These are phyloP conservation scores for Nephrocerus scutellatus DNA, from an alignment of 2,888 invertebrate species.

Conservation along the genomic window DNA sequence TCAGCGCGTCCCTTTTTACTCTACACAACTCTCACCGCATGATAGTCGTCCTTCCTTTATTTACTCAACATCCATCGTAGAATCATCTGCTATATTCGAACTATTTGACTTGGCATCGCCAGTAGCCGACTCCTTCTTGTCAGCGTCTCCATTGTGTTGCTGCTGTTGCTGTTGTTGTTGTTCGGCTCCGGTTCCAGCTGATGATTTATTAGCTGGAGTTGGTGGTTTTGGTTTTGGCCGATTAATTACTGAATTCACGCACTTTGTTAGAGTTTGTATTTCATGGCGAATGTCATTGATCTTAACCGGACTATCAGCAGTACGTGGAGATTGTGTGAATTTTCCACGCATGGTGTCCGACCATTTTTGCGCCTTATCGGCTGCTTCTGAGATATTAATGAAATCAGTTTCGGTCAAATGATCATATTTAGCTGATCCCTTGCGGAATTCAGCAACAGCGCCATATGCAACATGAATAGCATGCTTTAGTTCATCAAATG, in stretches of 20 bases:
- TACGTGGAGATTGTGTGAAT: constrained; percentile 59
- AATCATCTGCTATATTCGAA: constrained; percentile 32
- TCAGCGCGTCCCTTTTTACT: no score
- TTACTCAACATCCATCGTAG: constrained; percentile 45
- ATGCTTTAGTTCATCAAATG: constrained; percentile 72
- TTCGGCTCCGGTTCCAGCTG: background rate
- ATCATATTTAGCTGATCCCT: constrained; percentile 65
- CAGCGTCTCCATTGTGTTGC: constrained; percentile 33
- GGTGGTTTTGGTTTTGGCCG: constrained; percentile 81
- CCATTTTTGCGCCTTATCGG: constrained; percentile 72
- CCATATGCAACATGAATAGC: constrained; percentile 75
- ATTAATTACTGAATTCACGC: constrained; percentile 70
- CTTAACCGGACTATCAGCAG: constrained; percentile 68
- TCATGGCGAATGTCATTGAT: constrained; percentile 73
- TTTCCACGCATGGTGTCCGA: constrained; percentile 67
- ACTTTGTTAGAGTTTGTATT: constrained; percentile 53
- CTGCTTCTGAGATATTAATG: constrained; percentile 63
- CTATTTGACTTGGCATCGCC: constrained; percentile 26
- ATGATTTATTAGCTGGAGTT: constrained; percentile 28
- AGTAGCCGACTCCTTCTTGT: constrained; percentile 15
- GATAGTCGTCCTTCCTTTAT: constrained; percentile 4
- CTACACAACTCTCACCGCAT: no score
- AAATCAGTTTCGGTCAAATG: constrained; percentile 80
- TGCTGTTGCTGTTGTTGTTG: constrained; percentile 18
- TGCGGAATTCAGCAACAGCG: constrained; percentile 64